Percentiles rank a stretch among this genome's conserved stretches.
Evolutionary conservation across 2,113 vertebrate species (phyloP).

Genomic region (Mesocricetus auratus): DNA sequence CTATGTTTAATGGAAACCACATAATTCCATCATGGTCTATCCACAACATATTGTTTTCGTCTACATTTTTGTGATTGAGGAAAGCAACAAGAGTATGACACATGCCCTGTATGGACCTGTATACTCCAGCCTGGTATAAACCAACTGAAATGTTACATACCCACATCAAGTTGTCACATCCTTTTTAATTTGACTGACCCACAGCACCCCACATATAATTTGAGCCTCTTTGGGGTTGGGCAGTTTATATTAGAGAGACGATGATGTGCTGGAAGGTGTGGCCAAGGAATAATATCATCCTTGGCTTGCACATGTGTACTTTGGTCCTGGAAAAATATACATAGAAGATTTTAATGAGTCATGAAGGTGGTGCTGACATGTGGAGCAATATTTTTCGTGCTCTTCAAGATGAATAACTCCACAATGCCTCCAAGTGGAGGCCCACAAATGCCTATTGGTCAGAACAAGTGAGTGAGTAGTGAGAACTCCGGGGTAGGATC

Average conservation of each 20-base stretch:
- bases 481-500: not conserved
- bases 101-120: not conserved
- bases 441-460: constrained; percentile 10
- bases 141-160: constrained; percentile 37
- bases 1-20: not conserved
- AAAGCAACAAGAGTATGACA: not conserved
- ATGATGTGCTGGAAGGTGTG: constrained; percentile 73
- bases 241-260: constrained; percentile 60
- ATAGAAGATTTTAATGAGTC: constrained; percentile 74
- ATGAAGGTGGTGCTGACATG: constrained; percentile 67
- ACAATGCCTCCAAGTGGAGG: not conserved
- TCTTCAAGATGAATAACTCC: constrained; percentile 60
- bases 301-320: constrained; percentile 76
- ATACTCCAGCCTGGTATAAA: constrained; percentile 10
- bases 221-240: constrained; percentile 27
- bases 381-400: constrained; percentile 79
- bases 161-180: constrained; percentile 51
- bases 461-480: not conserved
- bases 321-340: constrained; percentile 72
- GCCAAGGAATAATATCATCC: constrained; percentile 79
- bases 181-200: constrained; percentile 58
- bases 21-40: not conserved
- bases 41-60: constrained; percentile 16
- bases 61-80: constrained; percentile 59
- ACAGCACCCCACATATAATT: constrained; percentile 17